phyloP scores from a whole-genome alignment of 1,140 invertebrate species.

The Gonioctena quinquepunctata region DNA sequence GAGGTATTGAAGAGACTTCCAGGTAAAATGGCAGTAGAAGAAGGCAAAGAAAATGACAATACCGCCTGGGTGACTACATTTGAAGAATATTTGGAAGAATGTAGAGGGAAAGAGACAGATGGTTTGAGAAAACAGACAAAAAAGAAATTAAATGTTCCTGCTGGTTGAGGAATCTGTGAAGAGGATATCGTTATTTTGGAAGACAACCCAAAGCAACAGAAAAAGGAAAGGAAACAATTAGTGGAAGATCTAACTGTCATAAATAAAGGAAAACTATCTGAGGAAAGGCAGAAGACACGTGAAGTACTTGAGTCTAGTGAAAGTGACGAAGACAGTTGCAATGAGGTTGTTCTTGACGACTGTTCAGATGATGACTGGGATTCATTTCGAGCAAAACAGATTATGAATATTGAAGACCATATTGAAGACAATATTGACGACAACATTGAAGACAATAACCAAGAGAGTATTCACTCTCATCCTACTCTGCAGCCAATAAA shows the following conservation, averaged over 20 bases:
- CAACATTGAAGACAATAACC: conserved; percentile 7
- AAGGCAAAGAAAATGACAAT: conserved; percentile 7
- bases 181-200: conserved; percentile 1
- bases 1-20: conserved; percentile 19
- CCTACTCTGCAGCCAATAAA: conserved; percentile 9
- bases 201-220: conserved; percentile 1
- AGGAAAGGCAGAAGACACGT: background rate
- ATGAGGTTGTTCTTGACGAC: background rate
- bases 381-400: conserved; percentile 4
- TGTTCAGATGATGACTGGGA: background rate
- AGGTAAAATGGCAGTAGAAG: background rate
- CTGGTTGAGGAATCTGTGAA: background rate
- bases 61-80: background rate
- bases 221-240: conserved; percentile 1
- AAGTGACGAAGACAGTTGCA: conserved; percentile 15
- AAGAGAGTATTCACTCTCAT: conserved; percentile 3
- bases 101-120: background rate
- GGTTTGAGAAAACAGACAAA: conserved; percentile 5
- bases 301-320: background rate
- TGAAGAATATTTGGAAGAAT: background rate
- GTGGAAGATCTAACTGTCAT: conserved; percentile 1
- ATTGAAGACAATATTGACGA: conserved; percentile 5
- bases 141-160: conserved; percentile 11
- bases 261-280: conserved; percentile 7
- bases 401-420: no score